These are phyloP conservation scores for Sphaerophoria rueppellii DNA, from an alignment of 2,888 invertebrate genomes.

Conservation along the genomic window DNA sequence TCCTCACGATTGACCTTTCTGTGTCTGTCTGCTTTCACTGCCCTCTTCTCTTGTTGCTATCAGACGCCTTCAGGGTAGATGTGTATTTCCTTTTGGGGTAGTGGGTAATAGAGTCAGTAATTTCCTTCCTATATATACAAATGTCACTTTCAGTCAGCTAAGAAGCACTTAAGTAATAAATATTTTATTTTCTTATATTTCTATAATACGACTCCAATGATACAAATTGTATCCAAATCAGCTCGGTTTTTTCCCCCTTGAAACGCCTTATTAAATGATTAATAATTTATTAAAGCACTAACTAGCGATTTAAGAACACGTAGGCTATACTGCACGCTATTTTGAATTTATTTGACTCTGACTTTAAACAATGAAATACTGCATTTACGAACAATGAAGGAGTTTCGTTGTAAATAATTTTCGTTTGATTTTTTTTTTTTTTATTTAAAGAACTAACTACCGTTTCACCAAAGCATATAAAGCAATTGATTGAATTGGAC, in stretches of 20 bases:
- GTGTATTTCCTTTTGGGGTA: not conserved
- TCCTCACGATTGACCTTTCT: not conserved
- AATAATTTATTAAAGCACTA: conserved; percentile 16
- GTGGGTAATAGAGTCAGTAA: conserved; percentile 34
- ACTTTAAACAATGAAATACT: not conserved
- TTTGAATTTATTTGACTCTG: not conserved
- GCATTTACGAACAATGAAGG: not conserved
- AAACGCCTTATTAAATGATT: conserved; percentile 11
- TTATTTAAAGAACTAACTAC: not conserved
- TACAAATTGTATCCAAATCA: not conserved
- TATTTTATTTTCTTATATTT: conserved; percentile 8
- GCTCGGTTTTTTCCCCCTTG: not conserved
- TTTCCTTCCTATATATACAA: conserved; percentile 13
- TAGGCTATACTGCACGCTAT: conserved; percentile 6
- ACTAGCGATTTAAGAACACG: not conserved
- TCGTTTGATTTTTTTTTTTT: not conserved
- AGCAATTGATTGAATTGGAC: conserved; percentile 1
- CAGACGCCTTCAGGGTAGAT: not conserved
- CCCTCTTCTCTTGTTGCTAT: not conserved
- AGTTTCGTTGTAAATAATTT: conserved; percentile 20
- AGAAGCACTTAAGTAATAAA: conserved; percentile 30
- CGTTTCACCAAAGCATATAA: not conserved
- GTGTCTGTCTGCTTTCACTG: not conserved
- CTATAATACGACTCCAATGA: not conserved
- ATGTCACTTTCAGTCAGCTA: conserved; percentile 29